Percentiles rank a stretch among this genome's conserved stretches.
These are phyloP conservation scores for Procapra przewalskii DNA, from an alignment of 2,113 vertebrate species.

Conservation along the genomic window DNA sequence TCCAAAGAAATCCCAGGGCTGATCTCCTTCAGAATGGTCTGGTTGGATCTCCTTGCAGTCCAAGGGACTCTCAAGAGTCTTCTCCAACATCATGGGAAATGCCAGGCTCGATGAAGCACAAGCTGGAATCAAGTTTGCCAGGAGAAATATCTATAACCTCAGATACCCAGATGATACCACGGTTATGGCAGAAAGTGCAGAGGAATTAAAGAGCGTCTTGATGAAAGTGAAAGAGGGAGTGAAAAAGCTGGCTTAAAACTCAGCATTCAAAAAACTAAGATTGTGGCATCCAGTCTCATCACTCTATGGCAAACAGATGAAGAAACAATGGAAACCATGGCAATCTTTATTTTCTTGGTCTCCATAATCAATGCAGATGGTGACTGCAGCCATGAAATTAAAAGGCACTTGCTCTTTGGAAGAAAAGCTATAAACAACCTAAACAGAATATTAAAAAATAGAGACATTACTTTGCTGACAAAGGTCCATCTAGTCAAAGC, in stretches of 20 bases:
- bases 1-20: no score
- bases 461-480: not conserved
- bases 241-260: not conserved
- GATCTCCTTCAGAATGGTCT: no score
- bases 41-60: no score
- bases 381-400: not conserved
- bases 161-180: not conserved
- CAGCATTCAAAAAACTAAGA: not conserved
- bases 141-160: not conserved
- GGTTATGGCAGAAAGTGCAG: not conserved
- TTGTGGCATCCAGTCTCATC: not conserved
- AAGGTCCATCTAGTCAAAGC: not conserved
- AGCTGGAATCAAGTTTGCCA: accelerated
- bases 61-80: no score
- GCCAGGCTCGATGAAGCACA: not conserved
- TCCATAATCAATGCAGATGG: not conserved
- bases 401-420: accelerated
- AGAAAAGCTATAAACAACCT: not conserved
- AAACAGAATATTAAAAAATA: not conserved
- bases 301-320: not conserved
- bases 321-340: not conserved
- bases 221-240: not conserved
- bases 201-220: not conserved
- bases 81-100: not conserved
- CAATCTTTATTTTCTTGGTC: not conserved